Base-by-base conservation (phyloP, 1,140 invertebrate genomes). In the Drosophila tsacasi region DNA sequence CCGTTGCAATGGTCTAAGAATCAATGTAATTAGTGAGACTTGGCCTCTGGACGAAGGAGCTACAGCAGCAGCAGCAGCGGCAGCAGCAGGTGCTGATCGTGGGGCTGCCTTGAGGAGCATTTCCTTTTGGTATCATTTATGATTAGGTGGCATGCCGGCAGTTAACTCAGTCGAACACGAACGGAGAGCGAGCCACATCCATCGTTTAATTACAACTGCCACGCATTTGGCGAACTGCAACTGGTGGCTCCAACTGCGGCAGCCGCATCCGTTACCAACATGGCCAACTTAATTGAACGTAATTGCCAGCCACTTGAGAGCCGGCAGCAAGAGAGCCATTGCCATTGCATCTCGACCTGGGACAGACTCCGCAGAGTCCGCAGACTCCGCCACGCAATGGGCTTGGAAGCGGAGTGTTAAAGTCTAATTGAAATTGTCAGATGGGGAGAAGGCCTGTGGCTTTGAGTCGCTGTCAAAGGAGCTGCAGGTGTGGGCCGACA, bases 101-200 rank as follows among this genome's bases (percentile, higher is more conserved):
- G 66, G 23, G 30, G 65, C 37, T 50, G 76, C 77, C 59, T 79
- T 76, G 79, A 87, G 57, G 75, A 81, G 84, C 83, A 87, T 87
- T 87, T 87, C 84, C 84, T 87, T 84, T 87, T 87, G 85, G 85
- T 87, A 87, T 87, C 84, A 87, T 89, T 87, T 87, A 87, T 87
- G 84, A 87, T 87, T 87, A 87, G 84, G 85, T 87, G 84, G 84
- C 84, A 87, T 89, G 83, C 81, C 83, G 85, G 84, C 82, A 86
- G 83, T 84, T 85, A 86, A 64, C 79, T 72, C 52, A 58, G 79
- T 52, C 50, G 50, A 52, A 52, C 58, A 52, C 52, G 49, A 68
- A 52, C 39, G 55, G 52, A 59, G 32, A 42, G 65, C 65, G 37
- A 67, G 39, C 68, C 35, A 55, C 47, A 64, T 67, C 68, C 83